Evolutionary conservation across 2,888 invertebrate species (phyloP).

Genomic region (Aporophyla nigra): DNA sequence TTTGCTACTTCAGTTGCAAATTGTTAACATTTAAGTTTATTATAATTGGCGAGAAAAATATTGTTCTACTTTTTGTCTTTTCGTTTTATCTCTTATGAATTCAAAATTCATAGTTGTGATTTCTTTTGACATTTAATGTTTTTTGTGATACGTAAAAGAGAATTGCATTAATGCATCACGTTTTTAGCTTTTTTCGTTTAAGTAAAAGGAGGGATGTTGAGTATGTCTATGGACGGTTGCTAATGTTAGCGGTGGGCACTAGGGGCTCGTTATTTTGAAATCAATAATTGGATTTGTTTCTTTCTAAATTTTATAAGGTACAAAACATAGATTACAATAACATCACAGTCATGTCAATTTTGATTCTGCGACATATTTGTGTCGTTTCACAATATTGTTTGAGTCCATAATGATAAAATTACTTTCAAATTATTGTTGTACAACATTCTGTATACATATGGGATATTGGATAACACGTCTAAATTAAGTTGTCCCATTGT

Average conservation of each 20-base stretch:
- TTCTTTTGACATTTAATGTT: slow-evolving; percentile 91
- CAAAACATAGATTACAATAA: slow-evolving; percentile 84
- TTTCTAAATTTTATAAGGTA: slow-evolving; percentile 84
- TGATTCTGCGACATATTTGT: slow-evolving; percentile 66
- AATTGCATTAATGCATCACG: slow-evolving; percentile 89
- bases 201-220: slow-evolving; percentile 77
- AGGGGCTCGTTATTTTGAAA: slow-evolving; percentile 75
- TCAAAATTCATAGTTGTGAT: slow-evolving; percentile 91
- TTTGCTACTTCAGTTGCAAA: slow-evolving; percentile 78
- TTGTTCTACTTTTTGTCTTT: slow-evolving; percentile 87
- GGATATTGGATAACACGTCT: slow-evolving; percentile 80
- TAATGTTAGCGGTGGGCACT: slow-evolving; percentile 71
- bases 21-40: slow-evolving; percentile 82
- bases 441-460: slow-evolving; percentile 77
- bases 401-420: slow-evolving; percentile 54
- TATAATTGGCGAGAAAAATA: slow-evolving; percentile 74
- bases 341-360: slow-evolving; percentile 75
- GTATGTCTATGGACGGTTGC: slow-evolving; percentile 76
- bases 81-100: slow-evolving; percentile 88
- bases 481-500: slow-evolving; percentile 86
- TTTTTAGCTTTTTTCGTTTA: slow-evolving; percentile 83
- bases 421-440: slow-evolving; percentile 73
- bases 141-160: slow-evolving; percentile 90
- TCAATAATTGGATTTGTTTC: slow-evolving; percentile 80
- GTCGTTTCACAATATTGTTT: slow-evolving; percentile 68